A percentile compares a stretch with the other conserved stretches of the same genome.
phyloP scores from a whole-genome alignment of 2,888 invertebrate species.

The Drosophila setosimentum region DNA sequence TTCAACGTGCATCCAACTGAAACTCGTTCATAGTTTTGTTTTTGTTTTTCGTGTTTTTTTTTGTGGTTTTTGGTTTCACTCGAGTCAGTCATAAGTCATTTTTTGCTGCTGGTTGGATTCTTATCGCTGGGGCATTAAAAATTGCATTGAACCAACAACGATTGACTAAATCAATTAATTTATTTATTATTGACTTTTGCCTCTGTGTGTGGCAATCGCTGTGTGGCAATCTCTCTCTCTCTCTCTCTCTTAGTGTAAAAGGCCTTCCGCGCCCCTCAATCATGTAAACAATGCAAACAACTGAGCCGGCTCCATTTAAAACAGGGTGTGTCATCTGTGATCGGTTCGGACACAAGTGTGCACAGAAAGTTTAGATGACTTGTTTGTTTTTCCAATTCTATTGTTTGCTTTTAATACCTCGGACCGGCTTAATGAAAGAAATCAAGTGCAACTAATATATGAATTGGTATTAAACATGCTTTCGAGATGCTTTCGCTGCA shows the following conservation, averaged over 20 bases:
- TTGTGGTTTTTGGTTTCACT: slow-evolving; percentile 43
- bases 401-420: slow-evolving; percentile 2
- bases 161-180: slow-evolving; percentile 77
- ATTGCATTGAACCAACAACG: slow-evolving; percentile 57
- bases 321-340: slow-evolving; percentile 42
- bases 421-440: neutral
- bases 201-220: slow-evolving; percentile 65
- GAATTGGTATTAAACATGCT: neutral
- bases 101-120: slow-evolving; percentile 38
- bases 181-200: slow-evolving; percentile 63
- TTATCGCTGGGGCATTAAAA: slow-evolving; percentile 60
- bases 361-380: slow-evolving; percentile 6
- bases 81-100: slow-evolving; percentile 18
- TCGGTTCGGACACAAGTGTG: neutral
- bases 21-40: slow-evolving; percentile 39
- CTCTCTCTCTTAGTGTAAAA: slow-evolving; percentile 45
- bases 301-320: slow-evolving; percentile 45
- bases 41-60: slow-evolving; percentile 20
- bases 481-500: neutral
- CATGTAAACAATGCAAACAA: slow-evolving; percentile 60
- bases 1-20: slow-evolving; percentile 46
- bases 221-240: slow-evolving; percentile 59
- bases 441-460: slow-evolving; percentile 12
- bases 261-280: slow-evolving; percentile 39
- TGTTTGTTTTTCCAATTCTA: neutral